These are phyloP conservation scores for Ostrea edulis DNA, from an alignment of 1,140 invertebrate genomes.

Conservation along the genomic window DNA sequence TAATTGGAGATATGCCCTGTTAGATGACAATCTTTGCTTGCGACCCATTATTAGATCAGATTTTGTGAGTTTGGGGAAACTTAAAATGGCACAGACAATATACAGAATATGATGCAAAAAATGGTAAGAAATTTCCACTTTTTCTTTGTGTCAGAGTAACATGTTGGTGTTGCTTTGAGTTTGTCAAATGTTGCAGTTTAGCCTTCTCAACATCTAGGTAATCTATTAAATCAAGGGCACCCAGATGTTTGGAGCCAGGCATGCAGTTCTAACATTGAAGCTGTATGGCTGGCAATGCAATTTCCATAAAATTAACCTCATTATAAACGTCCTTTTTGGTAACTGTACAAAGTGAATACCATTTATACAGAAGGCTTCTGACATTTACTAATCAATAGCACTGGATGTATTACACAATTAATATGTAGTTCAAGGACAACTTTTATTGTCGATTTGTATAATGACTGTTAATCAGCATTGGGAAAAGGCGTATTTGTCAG, in stretches of 20 bases:
- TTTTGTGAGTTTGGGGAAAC: background rate
- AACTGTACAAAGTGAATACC: background rate
- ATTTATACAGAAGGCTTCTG: background rate
- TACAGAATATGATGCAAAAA: slow-evolving; percentile 4
- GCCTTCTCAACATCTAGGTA: background rate
- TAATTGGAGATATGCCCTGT: background rate
- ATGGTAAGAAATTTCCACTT: slow-evolving; percentile 13
- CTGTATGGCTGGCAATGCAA: background rate
- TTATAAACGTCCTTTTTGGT: background rate
- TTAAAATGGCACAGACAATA: background rate
- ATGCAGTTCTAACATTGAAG: too few species aligned
- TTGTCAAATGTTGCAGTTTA: background rate
- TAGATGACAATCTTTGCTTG: background rate
- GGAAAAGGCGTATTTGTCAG: background rate
- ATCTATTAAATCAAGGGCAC: too few species aligned
- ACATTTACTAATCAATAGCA: background rate
- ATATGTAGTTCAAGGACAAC: background rate
- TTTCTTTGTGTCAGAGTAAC: background rate
- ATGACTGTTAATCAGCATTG: background rate
- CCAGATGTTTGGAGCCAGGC: too few species aligned
- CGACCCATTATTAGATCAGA: background rate
- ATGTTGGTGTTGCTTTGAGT: background rate
- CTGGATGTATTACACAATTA: slow-evolving; percentile 2
- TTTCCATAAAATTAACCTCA: slow-evolving; percentile 1
- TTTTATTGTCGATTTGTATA: slow-evolving; percentile 7